Percentiles rank a stretch among this genome's conserved stretches.
These are phyloP conservation scores for Talpa occidentalis DNA, from an alignment of 2,113 vertebrate genomes.

Conservation along the genomic window DNA sequence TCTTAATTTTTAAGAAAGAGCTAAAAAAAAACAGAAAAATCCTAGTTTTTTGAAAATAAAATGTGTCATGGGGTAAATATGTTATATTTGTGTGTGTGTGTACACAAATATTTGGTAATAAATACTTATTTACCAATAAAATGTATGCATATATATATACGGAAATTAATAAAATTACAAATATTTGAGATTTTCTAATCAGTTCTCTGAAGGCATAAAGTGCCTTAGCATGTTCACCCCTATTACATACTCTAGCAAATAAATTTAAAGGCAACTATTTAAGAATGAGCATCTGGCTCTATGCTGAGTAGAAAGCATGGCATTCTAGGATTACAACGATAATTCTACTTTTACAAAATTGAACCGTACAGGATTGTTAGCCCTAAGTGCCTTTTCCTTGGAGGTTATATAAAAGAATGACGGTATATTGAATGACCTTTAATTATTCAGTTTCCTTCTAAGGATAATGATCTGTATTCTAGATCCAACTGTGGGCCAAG, in stretches of 20 bases:
- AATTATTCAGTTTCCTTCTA: conserved; percentile 74
- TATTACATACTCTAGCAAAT: conserved; percentile 56
- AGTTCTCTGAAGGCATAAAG: conserved; percentile 57
- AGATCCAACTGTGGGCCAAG: conserved; percentile 13
- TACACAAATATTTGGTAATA: not conserved
- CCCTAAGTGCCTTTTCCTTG: conserved; percentile 56
- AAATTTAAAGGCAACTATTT: conserved; percentile 65
- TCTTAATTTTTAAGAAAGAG: not conserved
- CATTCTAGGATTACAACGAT: conserved; percentile 55
- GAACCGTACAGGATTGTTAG: conserved; percentile 34
- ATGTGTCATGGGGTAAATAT: not conserved
- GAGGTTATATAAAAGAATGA: conserved; percentile 66
- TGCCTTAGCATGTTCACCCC: conserved; percentile 47
- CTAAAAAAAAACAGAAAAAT: conserved; percentile 35
- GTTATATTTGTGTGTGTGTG: not conserved
- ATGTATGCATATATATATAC: conserved; percentile 15
- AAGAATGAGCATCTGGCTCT: not conserved
- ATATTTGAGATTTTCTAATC: conserved; percentile 73
- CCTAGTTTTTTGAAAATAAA: not conserved
- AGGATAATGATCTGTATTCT: conserved; percentile 71
- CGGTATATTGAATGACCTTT: conserved; percentile 71
- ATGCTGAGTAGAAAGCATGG: not conserved
- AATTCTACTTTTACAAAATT: conserved; percentile 72
- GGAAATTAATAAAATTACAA: conserved; percentile 9
- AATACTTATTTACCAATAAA: not conserved